Conservation (phyloP, 2,113 vertebrate genomes). For the Balaeniceps rex region DNA sequence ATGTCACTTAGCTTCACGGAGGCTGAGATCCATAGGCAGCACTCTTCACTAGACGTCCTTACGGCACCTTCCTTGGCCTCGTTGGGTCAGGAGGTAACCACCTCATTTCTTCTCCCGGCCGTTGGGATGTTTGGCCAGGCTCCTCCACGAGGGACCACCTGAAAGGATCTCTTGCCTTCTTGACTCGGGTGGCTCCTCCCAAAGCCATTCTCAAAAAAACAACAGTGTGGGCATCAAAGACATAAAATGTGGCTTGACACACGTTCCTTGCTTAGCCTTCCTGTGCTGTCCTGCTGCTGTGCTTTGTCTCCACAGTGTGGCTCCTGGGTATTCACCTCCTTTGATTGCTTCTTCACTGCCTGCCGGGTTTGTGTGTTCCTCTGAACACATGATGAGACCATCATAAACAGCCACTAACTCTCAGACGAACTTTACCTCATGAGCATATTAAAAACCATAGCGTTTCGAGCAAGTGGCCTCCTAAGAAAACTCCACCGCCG, state of each 20-base stretch:
- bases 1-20: not conserved
- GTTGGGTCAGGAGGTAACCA: rapidly evolving
- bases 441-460: not conserved
- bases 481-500: not conserved
- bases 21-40: not conserved
- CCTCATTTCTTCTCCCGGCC: not conserved
- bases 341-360: not conserved
- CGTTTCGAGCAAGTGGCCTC: not conserved
- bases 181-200: not conserved
- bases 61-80: not conserved
- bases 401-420: not conserved
- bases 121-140: not conserved
- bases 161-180: not conserved
- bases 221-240: not conserved
- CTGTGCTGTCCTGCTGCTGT: not conserved
- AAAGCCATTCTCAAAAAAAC: not conserved
- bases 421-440: not conserved
- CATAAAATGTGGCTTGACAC: not conserved
- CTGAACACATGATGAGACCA: not conserved
- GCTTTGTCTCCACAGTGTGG: not conserved
- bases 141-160: not conserved
- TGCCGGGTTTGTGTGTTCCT: not conserved
- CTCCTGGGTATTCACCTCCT: not conserved
- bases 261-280: not conserved
- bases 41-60: rapidly evolving